phyloP scores from a whole-genome alignment of 2,113 vertebrate species.

The Ceratotherium simum region DNA sequence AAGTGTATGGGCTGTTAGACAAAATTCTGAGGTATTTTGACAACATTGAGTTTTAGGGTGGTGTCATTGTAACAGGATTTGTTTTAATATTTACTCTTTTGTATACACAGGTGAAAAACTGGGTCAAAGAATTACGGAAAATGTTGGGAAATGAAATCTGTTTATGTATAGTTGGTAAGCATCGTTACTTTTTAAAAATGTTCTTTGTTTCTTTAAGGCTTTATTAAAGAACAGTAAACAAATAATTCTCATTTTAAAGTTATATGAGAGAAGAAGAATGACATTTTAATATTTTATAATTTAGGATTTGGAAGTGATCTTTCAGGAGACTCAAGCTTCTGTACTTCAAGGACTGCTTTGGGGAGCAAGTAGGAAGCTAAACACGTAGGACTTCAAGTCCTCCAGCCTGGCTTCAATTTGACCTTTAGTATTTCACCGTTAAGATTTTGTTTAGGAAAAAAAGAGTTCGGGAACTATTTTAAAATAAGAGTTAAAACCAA shows the following conservation, averaged over 20 bases:
- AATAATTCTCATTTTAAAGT: constrained; percentile 47
- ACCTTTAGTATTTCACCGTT: neutral
- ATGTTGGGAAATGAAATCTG: constrained; percentile 99
- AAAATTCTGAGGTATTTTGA: constrained; percentile 29
- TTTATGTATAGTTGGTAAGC: constrained; percentile 99
- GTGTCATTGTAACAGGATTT: constrained; percentile 38
- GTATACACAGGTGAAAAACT: constrained; percentile 97
- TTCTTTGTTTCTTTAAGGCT: constrained; percentile 47
- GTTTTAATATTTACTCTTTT: constrained; percentile 67
- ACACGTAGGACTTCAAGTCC: neutral
- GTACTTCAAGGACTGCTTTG: neutral
- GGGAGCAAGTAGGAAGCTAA: neutral
- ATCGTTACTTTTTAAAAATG: constrained; percentile 22
- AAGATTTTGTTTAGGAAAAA: neutral
- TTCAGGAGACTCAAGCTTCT: neutral
- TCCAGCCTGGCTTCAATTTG: constrained; percentile 10
- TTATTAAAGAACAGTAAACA: constrained; percentile 33
- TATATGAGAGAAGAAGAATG: constrained; percentile 1
- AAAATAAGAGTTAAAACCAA: neutral
- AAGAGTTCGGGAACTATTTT: neutral
- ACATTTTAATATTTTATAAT: constrained; percentile 17
- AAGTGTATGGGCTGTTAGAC: neutral
- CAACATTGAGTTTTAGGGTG: neutral
- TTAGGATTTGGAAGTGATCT: constrained; percentile 17
- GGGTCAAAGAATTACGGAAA: constrained; percentile 99